A percentile compares a stretch with the other conserved stretches of the same genome.
phyloP scores from a whole-genome alignment of 2,888 invertebrate genomes.

The Synanthedon formicaeformis region DNA sequence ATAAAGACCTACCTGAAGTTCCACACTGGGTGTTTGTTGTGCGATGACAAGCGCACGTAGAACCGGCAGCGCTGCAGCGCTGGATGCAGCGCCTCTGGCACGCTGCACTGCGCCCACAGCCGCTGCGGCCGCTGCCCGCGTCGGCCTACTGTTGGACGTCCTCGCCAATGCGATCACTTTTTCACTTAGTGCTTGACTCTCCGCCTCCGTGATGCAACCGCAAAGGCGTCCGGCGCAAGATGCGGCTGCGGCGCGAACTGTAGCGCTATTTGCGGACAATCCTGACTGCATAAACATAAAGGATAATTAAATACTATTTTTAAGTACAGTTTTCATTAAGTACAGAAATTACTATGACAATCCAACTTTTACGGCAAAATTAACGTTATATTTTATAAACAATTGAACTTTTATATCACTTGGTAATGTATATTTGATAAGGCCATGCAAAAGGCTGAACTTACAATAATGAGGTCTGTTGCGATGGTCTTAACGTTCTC shows the following conservation, averaged over 20 bases:
- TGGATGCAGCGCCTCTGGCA: slow-evolving; percentile 95
- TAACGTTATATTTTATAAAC: no score
- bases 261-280: slow-evolving; percentile 79
- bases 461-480: slow-evolving; percentile 82
- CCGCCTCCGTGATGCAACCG: slow-evolving; percentile 40
- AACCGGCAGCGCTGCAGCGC: slow-evolving; percentile 95
- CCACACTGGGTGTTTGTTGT: slow-evolving; percentile 92
- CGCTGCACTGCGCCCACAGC: slow-evolving; percentile 97
- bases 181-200: slow-evolving; percentile 46
- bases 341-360: no score
- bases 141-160: slow-evolving; percentile 21
- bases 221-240: slow-evolving; percentile 92
- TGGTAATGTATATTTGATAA: not conserved
- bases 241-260: slow-evolving; percentile 92
- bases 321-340: no score
- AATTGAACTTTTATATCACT: not conserved
- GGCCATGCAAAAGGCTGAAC: slow-evolving; percentile 10
- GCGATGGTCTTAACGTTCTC: slow-evolving; percentile 91
- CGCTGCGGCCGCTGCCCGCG: slow-evolving; percentile 61
- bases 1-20: slow-evolving; percentile 81
- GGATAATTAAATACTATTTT: no score
- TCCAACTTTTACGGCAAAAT: no score
- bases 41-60: slow-evolving; percentile 83
- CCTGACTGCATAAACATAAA: slow-evolving; percentile 64
- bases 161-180: slow-evolving; percentile 40